These are phyloP conservation scores for Nestor notabilis DNA, from an alignment of 2,113 vertebrate species.

Conservation along the genomic window DNA sequence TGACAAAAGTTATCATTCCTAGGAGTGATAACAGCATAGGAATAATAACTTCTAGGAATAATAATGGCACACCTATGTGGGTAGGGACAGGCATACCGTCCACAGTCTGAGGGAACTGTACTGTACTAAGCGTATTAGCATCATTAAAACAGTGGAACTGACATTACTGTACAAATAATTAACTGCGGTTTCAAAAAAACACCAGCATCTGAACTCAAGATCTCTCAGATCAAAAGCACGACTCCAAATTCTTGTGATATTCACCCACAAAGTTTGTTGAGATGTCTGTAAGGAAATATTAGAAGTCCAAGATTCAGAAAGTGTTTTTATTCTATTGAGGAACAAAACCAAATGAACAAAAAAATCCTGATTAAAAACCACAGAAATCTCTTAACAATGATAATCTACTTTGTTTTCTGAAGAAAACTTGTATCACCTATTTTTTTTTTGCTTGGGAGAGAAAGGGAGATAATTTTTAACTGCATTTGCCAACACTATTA, in stretches of 20 bases:
- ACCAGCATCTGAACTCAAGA: not conserved
- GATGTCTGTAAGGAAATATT: not conserved
- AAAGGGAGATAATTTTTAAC: not conserved
- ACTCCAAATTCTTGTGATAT: not conserved
- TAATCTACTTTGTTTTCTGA: not conserved
- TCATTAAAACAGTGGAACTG: not conserved
- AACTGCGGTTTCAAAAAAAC: not conserved
- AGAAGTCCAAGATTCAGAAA: not conserved
- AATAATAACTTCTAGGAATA: not conserved
- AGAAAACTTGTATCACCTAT: not conserved
- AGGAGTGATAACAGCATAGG: not conserved
- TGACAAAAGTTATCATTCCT: not conserved
- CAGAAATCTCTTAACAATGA: not conserved
- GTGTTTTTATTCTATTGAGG: not conserved
- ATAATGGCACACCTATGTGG: not conserved
- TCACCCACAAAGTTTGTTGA: not conserved
- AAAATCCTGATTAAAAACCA: not conserved
- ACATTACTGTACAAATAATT: not conserved
- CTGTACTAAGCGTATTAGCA: not conserved
- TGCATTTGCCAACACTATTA: not conserved
- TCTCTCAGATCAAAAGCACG: not conserved
- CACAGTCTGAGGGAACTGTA: not conserved
- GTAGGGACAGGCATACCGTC: not conserved
- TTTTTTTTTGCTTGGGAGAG: not conserved
- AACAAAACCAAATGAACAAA: not conserved